Percentiles rank a stretch among this genome's conserved stretches.
Evolutionary conservation across 2,888 invertebrate genomes (phyloP).

Genomic region (Theretra japonica): DNA sequence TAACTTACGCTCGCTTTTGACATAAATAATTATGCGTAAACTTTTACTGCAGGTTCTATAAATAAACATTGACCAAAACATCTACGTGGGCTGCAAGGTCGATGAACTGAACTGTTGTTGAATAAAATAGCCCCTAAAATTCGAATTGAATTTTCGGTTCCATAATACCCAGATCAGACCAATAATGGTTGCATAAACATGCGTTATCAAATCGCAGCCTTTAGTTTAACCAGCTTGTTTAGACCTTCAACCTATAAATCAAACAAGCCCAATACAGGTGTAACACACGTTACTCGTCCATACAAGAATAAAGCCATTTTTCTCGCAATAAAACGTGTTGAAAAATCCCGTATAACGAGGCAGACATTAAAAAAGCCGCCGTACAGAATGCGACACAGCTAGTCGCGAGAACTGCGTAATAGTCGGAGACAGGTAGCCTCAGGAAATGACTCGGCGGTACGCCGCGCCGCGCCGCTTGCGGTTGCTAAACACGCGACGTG

Average conservation of each 20-base stretch:
- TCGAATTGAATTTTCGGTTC: no score
- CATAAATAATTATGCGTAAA: no score
- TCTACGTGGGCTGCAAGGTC: no score
- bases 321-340: not conserved
- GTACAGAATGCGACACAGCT: constrained; percentile 15
- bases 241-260: no score
- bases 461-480: not conserved
- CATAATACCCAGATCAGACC: not conserved
- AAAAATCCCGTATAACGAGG: constrained; percentile 3
- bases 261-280: not conserved
- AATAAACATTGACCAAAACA: no score
- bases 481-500: constrained; percentile 13
- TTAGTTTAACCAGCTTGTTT: no score
- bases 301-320: constrained; percentile 5
- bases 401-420: constrained; percentile 15
- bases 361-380: constrained; percentile 12
- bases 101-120: no score
- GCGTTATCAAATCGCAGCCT: not conserved
- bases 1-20: no score
- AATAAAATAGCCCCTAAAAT: no score
- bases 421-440: not conserved
- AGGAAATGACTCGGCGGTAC: constrained; percentile 24
- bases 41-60: no score
- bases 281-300: not conserved
- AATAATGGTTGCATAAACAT: no score